Percentiles rank a stretch among this genome's conserved stretches.
phyloP scores from a whole-genome alignment of 2,888 invertebrate genomes.

The Ommatoiulus sabulosus region DNA sequence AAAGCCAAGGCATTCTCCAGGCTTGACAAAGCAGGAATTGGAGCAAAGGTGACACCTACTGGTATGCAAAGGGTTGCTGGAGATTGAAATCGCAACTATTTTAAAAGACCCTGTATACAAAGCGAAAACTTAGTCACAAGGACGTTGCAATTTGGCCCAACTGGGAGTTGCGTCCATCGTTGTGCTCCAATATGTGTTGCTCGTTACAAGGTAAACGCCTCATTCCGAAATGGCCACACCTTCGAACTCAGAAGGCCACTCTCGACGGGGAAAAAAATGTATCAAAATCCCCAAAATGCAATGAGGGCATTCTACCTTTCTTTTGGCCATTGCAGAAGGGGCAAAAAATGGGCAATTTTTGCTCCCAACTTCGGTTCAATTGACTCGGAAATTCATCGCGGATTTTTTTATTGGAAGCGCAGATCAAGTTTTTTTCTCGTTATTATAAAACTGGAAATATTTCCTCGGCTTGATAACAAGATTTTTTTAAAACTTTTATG shows the following conservation, averaged over 20 bases:
- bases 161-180: not conserved
- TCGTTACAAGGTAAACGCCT: not conserved
- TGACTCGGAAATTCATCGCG: not conserved
- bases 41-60: not conserved
- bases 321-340: not conserved
- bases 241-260: conserved; percentile 6
- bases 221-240: conserved; percentile 27
- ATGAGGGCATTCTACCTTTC: conserved; percentile 32
- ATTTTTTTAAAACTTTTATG: not conserved
- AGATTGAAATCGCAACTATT: not conserved
- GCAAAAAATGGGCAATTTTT: conserved; percentile 1
- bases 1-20: not conserved
- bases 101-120: not conserved
- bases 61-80: not conserved
- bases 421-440: not conserved
- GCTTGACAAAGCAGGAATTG: not conserved
- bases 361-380: not conserved
- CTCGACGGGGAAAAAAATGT: not conserved
- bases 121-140: not conserved
- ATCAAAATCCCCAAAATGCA: not conserved
- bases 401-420: not conserved
- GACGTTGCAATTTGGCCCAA: not conserved
- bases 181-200: not conserved
- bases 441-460: conserved; percentile 38
- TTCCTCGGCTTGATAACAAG: not conserved